phyloP scores from a whole-genome alignment of 2,888 invertebrate genomes.

The Cheiracanthium punctorium region DNA sequence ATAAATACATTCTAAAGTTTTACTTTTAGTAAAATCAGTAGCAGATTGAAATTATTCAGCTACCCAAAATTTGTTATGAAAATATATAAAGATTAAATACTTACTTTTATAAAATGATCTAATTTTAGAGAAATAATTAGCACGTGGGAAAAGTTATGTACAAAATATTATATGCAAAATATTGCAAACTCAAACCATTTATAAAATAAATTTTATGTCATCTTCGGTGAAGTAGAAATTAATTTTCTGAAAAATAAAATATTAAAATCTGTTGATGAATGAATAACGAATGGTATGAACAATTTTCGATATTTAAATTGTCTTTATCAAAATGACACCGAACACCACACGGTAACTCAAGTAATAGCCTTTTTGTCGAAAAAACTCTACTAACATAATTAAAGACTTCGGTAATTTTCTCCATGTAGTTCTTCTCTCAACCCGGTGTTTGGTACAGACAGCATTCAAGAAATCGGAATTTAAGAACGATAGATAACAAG shows the following conservation, averaged over 20 bases:
- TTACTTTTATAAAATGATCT: no score
- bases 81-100: no score
- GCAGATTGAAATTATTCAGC: no score
- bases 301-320: background rate
- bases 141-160: background rate
- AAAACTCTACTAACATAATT: background rate
- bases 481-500: background rate
- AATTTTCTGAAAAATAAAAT: background rate
- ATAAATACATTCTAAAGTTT: no score
- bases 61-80: no score
- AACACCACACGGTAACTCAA: background rate
- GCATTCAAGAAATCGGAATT: background rate
- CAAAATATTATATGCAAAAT: conserved; percentile 5
- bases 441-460: conserved; percentile 19
- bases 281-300: conserved; percentile 5
- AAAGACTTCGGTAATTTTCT: background rate
- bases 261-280: background rate
- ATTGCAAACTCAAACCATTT: background rate
- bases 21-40: no score
- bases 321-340: conserved; percentile 1
- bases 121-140: background rate
- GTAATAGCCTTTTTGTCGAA: background rate
- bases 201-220: background rate
- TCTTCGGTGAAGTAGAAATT: background rate
- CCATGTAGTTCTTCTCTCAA: background rate